These are phyloP conservation scores for Poecilia gillii DNA, from an alignment of 2,797 vertebrate species.

Conservation along the genomic window DNA sequence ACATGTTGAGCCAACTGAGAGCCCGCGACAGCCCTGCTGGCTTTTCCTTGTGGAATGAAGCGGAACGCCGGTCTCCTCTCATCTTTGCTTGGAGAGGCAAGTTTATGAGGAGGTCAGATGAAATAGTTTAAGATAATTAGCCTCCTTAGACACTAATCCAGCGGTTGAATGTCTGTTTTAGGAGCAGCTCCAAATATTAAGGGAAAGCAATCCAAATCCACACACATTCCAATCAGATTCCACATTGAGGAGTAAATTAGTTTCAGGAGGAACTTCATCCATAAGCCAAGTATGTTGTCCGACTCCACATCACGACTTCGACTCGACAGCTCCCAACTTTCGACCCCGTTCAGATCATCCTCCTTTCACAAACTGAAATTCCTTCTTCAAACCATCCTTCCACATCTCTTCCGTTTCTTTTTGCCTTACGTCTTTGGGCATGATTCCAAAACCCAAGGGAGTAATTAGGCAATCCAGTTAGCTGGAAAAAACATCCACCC, in stretches of 20 bases:
- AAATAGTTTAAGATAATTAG: conserved; percentile 11
- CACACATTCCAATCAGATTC: conserved; percentile 22
- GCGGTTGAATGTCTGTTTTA: conserved; percentile 6
- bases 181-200: conserved; percentile 35
- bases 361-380: conserved; percentile 25
- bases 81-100: conserved; percentile 72
- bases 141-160: conserved; percentile 26
- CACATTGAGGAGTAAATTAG: conserved; percentile 29
- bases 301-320: conserved; percentile 41
- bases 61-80: conserved; percentile 88
- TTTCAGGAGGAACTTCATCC: conserved; percentile 38
- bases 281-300: conserved; percentile 26
- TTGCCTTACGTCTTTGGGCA: conserved; percentile 53
- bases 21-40: conserved; percentile 86
- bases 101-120: background rate
- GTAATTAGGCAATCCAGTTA: conserved; percentile 69
- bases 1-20: conserved; percentile 93
- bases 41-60: conserved; percentile 85
- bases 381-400: conserved; percentile 37
- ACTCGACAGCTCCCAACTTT: conserved; percentile 29
- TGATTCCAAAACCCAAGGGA: conserved; percentile 65
- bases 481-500: conserved; percentile 65
- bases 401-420: conserved; percentile 45
- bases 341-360: conserved; percentile 44
- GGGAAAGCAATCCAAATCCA: conserved; percentile 15